Evolutionary conservation across 2,888 invertebrate species (phyloP).

Genomic region (Fragum sueziense): DNA sequence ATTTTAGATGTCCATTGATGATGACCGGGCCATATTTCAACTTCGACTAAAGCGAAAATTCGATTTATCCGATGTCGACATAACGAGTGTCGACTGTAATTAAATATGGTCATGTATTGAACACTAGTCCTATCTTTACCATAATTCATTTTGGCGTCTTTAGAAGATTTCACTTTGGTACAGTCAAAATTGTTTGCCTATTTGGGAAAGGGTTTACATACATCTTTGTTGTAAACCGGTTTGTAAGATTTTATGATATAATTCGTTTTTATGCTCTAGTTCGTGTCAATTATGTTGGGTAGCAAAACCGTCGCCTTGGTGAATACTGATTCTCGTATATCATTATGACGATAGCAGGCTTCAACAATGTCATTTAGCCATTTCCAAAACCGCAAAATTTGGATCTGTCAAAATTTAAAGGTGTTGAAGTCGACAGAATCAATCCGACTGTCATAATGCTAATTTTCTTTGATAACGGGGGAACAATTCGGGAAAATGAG

Average conservation of each 20-base stretch:
- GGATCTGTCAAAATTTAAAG: background rate
- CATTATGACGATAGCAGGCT: background rate
- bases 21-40: too few species aligned
- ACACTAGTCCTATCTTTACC: too few species aligned
- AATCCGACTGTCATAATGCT: background rate
- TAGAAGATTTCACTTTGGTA: too few species aligned
- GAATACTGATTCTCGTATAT: background rate
- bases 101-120: too few species aligned
- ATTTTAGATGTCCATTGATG: too few species aligned
- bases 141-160: too few species aligned
- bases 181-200: too few species aligned
- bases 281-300: background rate
- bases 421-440: background rate
- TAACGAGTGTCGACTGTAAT: too few species aligned
- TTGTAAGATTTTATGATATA: background rate
- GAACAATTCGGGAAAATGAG: background rate
- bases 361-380: background rate
- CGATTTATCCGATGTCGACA: too few species aligned
- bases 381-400: background rate
- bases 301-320: background rate
- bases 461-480: background rate
- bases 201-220: too few species aligned
- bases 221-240: too few species aligned
- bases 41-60: too few species aligned
- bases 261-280: background rate